phyloP scores from a whole-genome alignment of 2,113 vertebrate species.

The Rhombomys opimus region DNA sequence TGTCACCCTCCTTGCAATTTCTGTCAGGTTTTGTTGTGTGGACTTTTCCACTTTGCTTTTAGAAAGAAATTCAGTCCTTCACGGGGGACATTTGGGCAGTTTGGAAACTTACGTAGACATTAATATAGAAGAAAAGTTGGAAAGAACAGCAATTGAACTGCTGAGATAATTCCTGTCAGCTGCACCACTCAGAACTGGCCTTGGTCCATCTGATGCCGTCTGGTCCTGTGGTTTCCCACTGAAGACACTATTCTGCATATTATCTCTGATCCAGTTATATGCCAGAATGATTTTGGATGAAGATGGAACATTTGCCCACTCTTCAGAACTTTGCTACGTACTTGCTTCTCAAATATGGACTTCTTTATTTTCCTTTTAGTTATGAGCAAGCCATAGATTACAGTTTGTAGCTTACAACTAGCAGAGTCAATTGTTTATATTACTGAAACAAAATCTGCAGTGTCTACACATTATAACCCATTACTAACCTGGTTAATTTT shows the following conservation, averaged over 20 bases:
- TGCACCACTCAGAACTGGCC: constrained; percentile 55
- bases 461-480: not conserved
- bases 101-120: constrained; percentile 46
- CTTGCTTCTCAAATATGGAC: not conserved
- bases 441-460: not conserved
- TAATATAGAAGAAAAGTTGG: constrained; percentile 61
- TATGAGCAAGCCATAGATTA: not conserved
- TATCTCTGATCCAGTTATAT: constrained; percentile 63
- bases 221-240: constrained; percentile 49
- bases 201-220: constrained; percentile 38
- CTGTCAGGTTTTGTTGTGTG: not conserved
- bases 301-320: constrained; percentile 13
- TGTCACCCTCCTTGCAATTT: not conserved
- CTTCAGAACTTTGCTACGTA: constrained; percentile 51
- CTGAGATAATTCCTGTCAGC: constrained; percentile 67
- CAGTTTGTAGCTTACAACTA: not conserved
- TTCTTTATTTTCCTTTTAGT: constrained; percentile 28
- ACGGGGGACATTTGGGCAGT: not conserved
- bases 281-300: constrained; percentile 62
- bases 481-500: not conserved
- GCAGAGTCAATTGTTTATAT: not conserved
- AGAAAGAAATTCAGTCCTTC: not conserved
- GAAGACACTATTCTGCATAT: constrained; percentile 14
- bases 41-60: not conserved
- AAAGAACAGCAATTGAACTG: constrained; percentile 46